A percentile compares a stretch with the other conserved stretches of the same genome.
These are phyloP conservation scores for Scomber colias DNA, from an alignment of 2,113 vertebrate genomes.

Conservation along the genomic window DNA sequence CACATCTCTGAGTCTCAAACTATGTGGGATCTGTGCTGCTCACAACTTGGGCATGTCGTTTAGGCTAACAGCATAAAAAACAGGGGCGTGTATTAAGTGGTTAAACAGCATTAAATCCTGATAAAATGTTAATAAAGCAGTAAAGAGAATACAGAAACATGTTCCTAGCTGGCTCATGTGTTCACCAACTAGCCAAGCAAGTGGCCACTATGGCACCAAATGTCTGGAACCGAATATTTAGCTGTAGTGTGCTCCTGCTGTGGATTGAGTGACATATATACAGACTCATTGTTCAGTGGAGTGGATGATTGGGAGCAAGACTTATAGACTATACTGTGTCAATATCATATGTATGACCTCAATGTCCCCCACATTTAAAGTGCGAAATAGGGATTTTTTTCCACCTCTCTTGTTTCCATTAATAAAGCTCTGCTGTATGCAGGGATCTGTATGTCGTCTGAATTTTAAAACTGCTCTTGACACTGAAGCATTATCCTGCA, in stretches of 20 bases:
- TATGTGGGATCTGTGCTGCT: too few relatives aligned
- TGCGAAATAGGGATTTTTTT: slow-evolving; percentile 31
- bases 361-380: slow-evolving; percentile 5
- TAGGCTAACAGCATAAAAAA: too few relatives aligned
- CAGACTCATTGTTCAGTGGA: slow-evolving; percentile 53
- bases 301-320: slow-evolving; percentile 59
- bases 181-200: too few relatives aligned
- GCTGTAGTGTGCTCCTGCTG: slow-evolving; percentile 3
- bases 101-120: too few relatives aligned
- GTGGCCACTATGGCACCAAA: too few relatives aligned
- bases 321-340: slow-evolving; percentile 28
- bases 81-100: too few relatives aligned
- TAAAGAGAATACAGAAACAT: too few relatives aligned
- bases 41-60: too few relatives aligned
- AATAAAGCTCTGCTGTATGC: slow-evolving; percentile 34
- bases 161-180: too few relatives aligned
- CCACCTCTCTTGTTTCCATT: slow-evolving; percentile 24
- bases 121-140: too few relatives aligned
- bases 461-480: slow-evolving; percentile 75
- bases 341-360: slow-evolving; percentile 23
- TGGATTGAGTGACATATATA: slow-evolving; percentile 22
- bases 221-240: too few relatives aligned
- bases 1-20: too few relatives aligned
- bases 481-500: slow-evolving; percentile 78
- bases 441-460: slow-evolving; percentile 57